Evolutionary conservation across 2,113 vertebrate genomes (phyloP), one percentile per base, ranked within the genome.

Genomic region (Myrmecobius fasciatus): DNA sequence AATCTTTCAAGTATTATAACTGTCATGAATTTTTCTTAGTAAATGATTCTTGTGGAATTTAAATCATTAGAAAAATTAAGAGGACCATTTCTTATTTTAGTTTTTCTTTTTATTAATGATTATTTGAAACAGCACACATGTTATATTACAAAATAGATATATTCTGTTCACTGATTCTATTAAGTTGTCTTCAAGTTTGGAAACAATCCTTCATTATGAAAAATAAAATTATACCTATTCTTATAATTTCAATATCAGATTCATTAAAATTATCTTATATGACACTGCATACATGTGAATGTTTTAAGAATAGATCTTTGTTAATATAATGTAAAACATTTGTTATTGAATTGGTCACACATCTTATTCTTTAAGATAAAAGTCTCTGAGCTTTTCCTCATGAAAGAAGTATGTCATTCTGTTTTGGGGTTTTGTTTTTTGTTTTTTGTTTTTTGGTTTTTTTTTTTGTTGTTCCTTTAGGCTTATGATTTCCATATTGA

Each of bases 221-320:
- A 95, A 96, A 91, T 92, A 91, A 96, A 93, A 88, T 94, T 92
- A 94, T 95, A 14, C 49, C 46, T 94, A 91, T 60, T 94, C 2
- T 96, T 97, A 88, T 98, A 97, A 97, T 52, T 94, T 96, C 53
- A 95, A 96, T 93, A 91, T 89, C 96, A 97, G 94, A 11, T 67
- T 92, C 95, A 98, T 97, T 98, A 98, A 98, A 96, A 83, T n/a
- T 93, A 92, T 12, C 12, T 83, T 96, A 92, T 97, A 97, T 96
- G 95, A 97, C 88, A 92, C 93, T 93, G 93, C 43, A 53, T 91
- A 93, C 12, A 75, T 91, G 36, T 94, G 89, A 31, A 46, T 89
- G 95, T 95, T 95, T 93, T 52, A 93, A 52, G 2, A 89, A 14
- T 31, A 92, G 53, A 1, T 92, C 94, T 91, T 56, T 25, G 14